Evolutionary conservation across 2,113 vertebrate genomes (phyloP), one percentile per base, ranked within the genome.

Genomic region (Oreochromis aureus): DNA sequence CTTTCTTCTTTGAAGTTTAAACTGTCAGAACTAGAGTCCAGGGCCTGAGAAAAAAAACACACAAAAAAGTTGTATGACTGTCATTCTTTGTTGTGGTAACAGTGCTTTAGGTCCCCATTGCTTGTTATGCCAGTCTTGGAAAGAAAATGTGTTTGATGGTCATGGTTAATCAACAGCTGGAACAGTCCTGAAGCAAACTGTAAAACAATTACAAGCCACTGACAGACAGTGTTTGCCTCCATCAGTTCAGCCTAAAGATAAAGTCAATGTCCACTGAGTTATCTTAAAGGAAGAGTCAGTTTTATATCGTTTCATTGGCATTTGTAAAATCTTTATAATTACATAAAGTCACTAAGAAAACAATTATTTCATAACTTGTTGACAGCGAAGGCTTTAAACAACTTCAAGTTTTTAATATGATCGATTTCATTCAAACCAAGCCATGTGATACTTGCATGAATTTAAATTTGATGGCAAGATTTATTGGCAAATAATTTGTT

Each of bases 1-100:
- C 87, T 69, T 48, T 81, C 46, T 79, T 13, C 82, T 95, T 93
- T 95, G 84, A 94, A 92, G 89, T 91, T 84, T 90, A 84, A 88
- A 89, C 86, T 92, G 88, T 93, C 93, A 93, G 83, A 93, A 91
- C 54, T 87, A 83, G 48, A 93, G 79, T 90, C 53, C 79, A 55
- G 15, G 44, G 39, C n/a, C 84, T 84, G 7, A 24, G 54, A 80
- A 83, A 79, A 3, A 27, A 76, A 66, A 18, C 36, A 36, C 4
- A 2, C 34, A 63, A 61, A 82, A 90, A 76, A 87, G 85, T 69
- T 61, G 27, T 80, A 69, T 22, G 39, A 86, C 36, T 92, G 83
- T 93, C 89, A 89, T 76, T 86, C 78, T 86, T 87, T 86, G 84
- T 84, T 88, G 76, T 71, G 59, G 87, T 78, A 85, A 87, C 71